Evolutionary conservation across 1,140 invertebrate genomes (phyloP).

Genomic region (Tetramorium alpestre): DNA sequence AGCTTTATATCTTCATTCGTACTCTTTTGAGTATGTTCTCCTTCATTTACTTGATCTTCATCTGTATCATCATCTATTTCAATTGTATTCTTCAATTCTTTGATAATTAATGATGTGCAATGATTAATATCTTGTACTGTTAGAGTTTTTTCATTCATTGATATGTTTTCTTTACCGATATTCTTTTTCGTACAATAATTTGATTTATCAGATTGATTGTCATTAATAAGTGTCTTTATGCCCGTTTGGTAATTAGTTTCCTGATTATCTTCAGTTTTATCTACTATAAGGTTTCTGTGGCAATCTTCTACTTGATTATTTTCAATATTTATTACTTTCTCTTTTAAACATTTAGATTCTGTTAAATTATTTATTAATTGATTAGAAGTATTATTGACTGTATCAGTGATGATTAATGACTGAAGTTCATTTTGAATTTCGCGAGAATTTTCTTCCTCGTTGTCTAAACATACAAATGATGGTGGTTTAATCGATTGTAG

Average conservation of each 20-base stretch:
- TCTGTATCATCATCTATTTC: background rate
- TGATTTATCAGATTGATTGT: slow-evolving; percentile 7
- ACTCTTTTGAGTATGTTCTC: background rate
- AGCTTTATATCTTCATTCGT: background rate
- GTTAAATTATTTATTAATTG: background rate
- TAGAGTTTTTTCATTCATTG: background rate
- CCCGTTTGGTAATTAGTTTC: background rate
- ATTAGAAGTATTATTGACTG: background rate
- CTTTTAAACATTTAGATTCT: background rate
- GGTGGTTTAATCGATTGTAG: slow-evolving; percentile 59
- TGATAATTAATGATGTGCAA: slow-evolving; percentile 14
- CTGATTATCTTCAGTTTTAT: background rate
- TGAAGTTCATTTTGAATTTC: background rate
- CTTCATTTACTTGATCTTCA: background rate
- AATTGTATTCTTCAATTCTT: background rate
- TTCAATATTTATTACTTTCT: background rate
- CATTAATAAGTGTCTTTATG: background rate
- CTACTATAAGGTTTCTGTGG: background rate
- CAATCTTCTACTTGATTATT: background rate
- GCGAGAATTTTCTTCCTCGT: background rate
- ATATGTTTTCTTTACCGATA: background rate
- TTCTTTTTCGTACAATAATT: background rate
- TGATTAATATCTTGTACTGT: background rate
- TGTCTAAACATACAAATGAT: slow-evolving; percentile 46
- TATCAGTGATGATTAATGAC: background rate